These are phyloP conservation scores for Poicephalus meyeri DNA, from an alignment of 2,113 vertebrate species.

Conservation along the genomic window DNA sequence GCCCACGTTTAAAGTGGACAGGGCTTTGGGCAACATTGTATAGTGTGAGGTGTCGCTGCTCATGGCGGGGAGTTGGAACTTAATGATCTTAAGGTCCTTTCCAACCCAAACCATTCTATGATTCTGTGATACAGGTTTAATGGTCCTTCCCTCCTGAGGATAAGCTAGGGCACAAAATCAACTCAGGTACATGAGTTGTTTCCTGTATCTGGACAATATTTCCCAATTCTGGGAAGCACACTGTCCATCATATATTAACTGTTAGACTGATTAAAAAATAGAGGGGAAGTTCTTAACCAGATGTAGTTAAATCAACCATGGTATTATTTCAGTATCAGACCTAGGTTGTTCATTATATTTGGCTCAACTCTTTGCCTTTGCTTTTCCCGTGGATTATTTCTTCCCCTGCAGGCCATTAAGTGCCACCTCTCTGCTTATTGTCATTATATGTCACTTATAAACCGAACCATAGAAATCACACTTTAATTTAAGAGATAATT, in stretches of 20 bases:
- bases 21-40: neutral
- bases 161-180: neutral
- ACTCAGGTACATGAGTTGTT: neutral
- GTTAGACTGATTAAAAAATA: neutral
- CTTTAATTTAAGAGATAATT: neutral
- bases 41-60: neutral
- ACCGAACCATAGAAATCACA: neutral
- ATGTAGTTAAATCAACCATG: neutral
- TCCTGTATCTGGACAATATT: neutral
- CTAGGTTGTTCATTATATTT: neutral
- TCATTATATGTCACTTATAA: neutral
- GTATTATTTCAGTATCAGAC: neutral
- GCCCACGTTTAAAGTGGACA: neutral
- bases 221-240: neutral
- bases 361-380: neutral
- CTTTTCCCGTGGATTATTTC: neutral
- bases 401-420: neutral
- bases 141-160: neutral
- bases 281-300: neutral
- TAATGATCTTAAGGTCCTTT: neutral
- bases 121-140: neutral
- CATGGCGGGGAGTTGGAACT: neutral
- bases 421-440: neutral
- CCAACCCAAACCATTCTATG: neutral
- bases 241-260: neutral